Evolutionary conservation across 2,888 invertebrate genomes (phyloP).

Genomic region (Rhorus exstirpatorius): DNA sequence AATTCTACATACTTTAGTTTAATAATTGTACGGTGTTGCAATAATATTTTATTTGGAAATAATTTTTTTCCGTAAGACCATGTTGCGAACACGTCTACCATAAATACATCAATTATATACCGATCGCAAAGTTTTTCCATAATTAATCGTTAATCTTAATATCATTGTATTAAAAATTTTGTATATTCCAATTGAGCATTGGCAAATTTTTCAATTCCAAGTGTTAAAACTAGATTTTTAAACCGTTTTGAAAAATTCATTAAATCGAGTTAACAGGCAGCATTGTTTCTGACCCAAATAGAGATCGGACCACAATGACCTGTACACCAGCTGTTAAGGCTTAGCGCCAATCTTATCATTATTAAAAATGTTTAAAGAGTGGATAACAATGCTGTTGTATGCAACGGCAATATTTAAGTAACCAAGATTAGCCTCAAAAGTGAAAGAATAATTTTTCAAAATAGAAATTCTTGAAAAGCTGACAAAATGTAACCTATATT

Average conservation of each 20-base stretch:
- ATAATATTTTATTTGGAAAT: neutral
- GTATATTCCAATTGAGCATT: neutral
- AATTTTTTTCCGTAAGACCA: too few species aligned
- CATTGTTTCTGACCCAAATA: neutral
- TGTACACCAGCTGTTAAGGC: neutral
- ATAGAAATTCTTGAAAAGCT: neutral
- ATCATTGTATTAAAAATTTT: neutral
- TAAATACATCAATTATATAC: too few species aligned
- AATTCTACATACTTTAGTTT: too few species aligned
- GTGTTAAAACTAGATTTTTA: too few species aligned
- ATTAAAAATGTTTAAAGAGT: neutral
- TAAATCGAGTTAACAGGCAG: neutral
- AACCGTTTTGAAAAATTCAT: neutral
- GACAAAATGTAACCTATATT: constrained; percentile 22
- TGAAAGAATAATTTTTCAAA: constrained; percentile 13
- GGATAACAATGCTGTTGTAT: neutral
- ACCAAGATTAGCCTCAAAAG: constrained; percentile 23
- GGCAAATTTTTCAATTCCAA: too few species aligned
- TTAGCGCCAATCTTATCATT: neutral
- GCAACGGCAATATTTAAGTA: constrained; percentile 8
- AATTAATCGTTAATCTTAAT: too few species aligned
- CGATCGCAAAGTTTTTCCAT: too few species aligned
- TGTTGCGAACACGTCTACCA: too few species aligned
- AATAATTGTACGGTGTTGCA: too few species aligned
- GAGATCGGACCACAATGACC: neutral